Evolutionary conservation across 2,113 vertebrate species (phyloP).

Genomic region (Pleuronectes platessa): DNA sequence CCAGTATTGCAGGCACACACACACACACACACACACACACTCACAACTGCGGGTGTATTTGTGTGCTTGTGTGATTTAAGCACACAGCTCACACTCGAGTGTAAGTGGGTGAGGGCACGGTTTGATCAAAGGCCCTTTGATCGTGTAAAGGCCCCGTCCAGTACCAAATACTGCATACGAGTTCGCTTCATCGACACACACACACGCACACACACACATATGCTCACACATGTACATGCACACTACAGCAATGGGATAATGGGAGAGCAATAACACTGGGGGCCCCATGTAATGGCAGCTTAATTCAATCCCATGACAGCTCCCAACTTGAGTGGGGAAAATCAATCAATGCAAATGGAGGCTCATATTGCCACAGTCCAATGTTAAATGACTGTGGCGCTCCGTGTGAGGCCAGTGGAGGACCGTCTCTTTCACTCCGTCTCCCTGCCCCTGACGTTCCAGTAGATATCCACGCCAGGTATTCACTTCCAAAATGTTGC

Average conservation of each 20-base stretch:
- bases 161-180: constrained; percentile 37
- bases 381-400: constrained; percentile 50
- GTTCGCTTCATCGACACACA: constrained; percentile 24
- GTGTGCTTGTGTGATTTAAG: constrained; percentile 1
- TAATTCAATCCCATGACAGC: constrained; percentile 74
- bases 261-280: constrained; percentile 57
- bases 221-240: neutral
- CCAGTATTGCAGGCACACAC: neutral
- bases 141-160: constrained; percentile 50
- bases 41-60: neutral
- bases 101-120: constrained; percentile 56
- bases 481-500: constrained; percentile 7
- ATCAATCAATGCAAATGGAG: constrained; percentile 73
- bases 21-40: neutral
- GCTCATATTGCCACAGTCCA: constrained; percentile 67
- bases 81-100: constrained; percentile 37
- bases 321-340: constrained; percentile 58
- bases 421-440: constrained; percentile 18
- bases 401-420: neutral
- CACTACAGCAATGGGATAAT: constrained; percentile 47
- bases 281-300: constrained; percentile 61
- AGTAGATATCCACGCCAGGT: neutral
- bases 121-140: constrained; percentile 77
- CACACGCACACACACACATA: neutral
- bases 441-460: neutral